phyloP scores from a whole-genome alignment of 2,113 vertebrate genomes.

The Heterotilapia buettikoferi region DNA sequence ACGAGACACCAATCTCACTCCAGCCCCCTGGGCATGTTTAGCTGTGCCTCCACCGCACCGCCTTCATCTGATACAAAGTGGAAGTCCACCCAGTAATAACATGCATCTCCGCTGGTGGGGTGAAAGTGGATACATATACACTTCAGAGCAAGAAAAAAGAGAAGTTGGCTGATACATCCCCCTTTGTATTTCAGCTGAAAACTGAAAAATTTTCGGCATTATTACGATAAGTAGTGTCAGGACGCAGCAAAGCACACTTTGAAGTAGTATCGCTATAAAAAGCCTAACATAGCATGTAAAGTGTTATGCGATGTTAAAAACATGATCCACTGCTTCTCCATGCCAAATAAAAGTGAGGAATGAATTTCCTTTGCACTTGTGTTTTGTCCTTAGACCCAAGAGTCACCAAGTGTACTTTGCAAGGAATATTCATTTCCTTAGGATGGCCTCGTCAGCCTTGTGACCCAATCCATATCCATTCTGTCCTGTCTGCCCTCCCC shows the following conservation, averaged over 20 bases:
- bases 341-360: slow-evolving; percentile 48
- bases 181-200: neutral
- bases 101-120: slow-evolving; percentile 31
- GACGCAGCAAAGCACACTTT: neutral
- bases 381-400: slow-evolving; percentile 59
- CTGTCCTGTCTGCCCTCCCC: slow-evolving; percentile 68
- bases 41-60: slow-evolving; percentile 54
- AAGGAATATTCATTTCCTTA: slow-evolving; percentile 77
- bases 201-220: neutral
- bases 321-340: slow-evolving; percentile 6
- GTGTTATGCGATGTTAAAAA: slow-evolving; percentile 5
- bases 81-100: slow-evolving; percentile 57
- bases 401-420: slow-evolving; percentile 70
- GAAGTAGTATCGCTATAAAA: slow-evolving; percentile 12
- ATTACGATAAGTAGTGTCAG: neutral
- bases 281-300: neutral
- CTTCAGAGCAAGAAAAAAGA: slow-evolving; percentile 1
- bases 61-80: slow-evolving; percentile 68
- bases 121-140: slow-evolving; percentile 45
- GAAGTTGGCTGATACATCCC: slow-evolving; percentile 10
- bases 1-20: slow-evolving; percentile 62
- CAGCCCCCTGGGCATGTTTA: slow-evolving; percentile 67
- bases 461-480: slow-evolving; percentile 76
- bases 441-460: slow-evolving; percentile 72
- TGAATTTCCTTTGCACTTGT: slow-evolving; percentile 53